These are phyloP conservation scores for Hybognathus amarus DNA, from an alignment of 2,797 vertebrate genomes.

Conservation along the genomic window DNA sequence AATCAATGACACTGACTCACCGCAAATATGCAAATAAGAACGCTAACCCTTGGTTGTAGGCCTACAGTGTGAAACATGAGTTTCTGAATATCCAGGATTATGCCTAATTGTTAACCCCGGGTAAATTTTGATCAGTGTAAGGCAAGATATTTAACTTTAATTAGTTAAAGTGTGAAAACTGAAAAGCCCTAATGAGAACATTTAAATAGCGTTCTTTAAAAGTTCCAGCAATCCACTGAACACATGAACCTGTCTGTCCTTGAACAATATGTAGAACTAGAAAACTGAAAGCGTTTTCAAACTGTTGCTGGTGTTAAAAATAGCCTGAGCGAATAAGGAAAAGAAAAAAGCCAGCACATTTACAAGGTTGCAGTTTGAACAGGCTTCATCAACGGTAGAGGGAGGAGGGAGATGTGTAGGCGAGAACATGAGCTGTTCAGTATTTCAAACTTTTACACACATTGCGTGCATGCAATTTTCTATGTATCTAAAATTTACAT, in stretches of 20 bases:
- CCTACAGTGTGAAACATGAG: background rate
- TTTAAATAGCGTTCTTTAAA: background rate
- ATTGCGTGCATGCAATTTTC: slow-evolving; percentile 1
- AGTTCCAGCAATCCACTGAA: slow-evolving; percentile 6
- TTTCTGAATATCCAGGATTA: background rate
- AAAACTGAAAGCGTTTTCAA: slow-evolving; percentile 33
- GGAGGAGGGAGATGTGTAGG: slow-evolving; percentile 52
- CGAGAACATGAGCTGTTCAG: slow-evolving; percentile 22
- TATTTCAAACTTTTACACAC: slow-evolving; percentile 39
- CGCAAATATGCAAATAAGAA: background rate
- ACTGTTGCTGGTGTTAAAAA: slow-evolving; percentile 58
- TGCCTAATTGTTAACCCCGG: background rate
- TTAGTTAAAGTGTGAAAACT: background rate
- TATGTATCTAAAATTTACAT: background rate
- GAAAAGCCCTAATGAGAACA: background rate
- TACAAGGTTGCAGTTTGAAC: slow-evolving; percentile 55
- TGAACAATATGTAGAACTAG: slow-evolving; percentile 33
- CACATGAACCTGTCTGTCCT: background rate
- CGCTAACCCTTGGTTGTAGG: background rate
- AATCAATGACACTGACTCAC: background rate
- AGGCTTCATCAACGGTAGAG: slow-evolving; percentile 44
- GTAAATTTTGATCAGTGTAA: background rate
- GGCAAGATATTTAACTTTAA: background rate
- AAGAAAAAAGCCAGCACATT: slow-evolving; percentile 51
- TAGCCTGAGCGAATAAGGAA: slow-evolving; percentile 39